Evolutionary conservation across 2,888 invertebrate species (phyloP).

Genomic region (Aleiodes testaceus): DNA sequence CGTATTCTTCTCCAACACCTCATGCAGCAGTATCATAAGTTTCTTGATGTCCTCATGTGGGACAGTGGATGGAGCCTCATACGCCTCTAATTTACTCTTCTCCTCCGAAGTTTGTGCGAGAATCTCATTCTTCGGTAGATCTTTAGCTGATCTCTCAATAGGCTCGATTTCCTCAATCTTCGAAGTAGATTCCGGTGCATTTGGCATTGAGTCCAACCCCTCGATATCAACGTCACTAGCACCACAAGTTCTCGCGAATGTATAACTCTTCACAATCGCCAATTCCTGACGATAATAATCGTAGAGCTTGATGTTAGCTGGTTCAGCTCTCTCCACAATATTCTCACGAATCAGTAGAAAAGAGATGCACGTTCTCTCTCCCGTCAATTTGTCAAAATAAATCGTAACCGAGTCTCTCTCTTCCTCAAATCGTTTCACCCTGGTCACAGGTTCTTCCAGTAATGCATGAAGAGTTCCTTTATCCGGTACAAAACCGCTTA

Average conservation of each 20-base stretch:
- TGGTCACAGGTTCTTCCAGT: conserved; percentile 71
- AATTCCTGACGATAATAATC: conserved; percentile 80
- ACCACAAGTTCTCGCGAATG: conserved; percentile 62
- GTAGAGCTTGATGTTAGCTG: conserved; percentile 76
- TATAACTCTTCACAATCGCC: conserved; percentile 72
- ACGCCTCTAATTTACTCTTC: neutral
- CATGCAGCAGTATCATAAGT: conserved; percentile 10
- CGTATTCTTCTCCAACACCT: conserved; percentile 27
- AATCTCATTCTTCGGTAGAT: neutral
- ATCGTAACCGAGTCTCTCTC: conserved; percentile 73
- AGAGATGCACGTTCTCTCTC: conserved; percentile 73
- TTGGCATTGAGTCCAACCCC: conserved; percentile 26
- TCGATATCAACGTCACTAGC: conserved; percentile 57
- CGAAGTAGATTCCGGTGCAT: conserved; percentile 38
- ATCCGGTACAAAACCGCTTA: conserved; percentile 79
- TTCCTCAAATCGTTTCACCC: conserved; percentile 75
- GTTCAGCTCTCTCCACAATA: conserved; percentile 73
- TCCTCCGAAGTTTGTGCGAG: conserved; percentile 10
- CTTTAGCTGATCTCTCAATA: conserved; percentile 11
- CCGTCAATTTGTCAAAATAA: conserved; percentile 75
- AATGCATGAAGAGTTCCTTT: conserved; percentile 76
- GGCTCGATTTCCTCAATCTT: neutral
- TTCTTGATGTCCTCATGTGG: conserved; percentile 2
- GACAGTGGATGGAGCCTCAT: neutral
- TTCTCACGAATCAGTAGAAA: conserved; percentile 74